Evolutionary conservation across 2,888 invertebrate genomes (phyloP).

Genomic region (Rhorus exstirpatorius): DNA sequence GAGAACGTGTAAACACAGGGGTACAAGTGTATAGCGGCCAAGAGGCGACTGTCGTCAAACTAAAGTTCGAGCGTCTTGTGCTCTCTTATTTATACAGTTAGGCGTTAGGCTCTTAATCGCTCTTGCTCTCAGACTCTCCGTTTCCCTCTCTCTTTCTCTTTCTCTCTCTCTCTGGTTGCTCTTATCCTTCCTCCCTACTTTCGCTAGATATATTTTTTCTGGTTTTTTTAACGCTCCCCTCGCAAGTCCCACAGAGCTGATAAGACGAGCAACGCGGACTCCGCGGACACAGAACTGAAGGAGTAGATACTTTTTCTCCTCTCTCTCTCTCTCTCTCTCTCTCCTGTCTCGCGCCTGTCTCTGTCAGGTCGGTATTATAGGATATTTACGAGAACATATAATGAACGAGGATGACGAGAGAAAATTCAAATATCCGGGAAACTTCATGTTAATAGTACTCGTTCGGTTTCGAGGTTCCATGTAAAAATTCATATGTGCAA

Average conservation of each 20-base stretch:
- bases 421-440: too few species aligned
- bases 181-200: constrained; percentile 60
- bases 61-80: constrained; percentile 63
- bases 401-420: too few species aligned
- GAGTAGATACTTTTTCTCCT: constrained; percentile 10
- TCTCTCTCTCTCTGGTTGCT: constrained; percentile 20
- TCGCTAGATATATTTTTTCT: constrained; percentile 13
- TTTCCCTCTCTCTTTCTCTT: constrained; percentile 33
- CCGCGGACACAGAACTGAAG: constrained; percentile 59
- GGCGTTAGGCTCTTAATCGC: constrained; percentile 59
- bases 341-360: neutral
- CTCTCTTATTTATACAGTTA: constrained; percentile 68
- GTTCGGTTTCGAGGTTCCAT: neutral
- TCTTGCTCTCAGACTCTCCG: constrained; percentile 33
- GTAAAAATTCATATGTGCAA: neutral
- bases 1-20: neutral
- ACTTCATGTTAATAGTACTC: neutral
- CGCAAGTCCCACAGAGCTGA: constrained; percentile 31
- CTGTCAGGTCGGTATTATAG: neutral
- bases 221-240: neutral
- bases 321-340: too few species aligned
- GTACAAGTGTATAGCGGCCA: constrained; percentile 4
- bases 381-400: constrained; percentile 8
- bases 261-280: constrained; percentile 37
- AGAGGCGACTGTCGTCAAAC: constrained; percentile 67